Base-by-base conservation (phyloP, 1,140 invertebrate species). In the Dryas iulia region DNA sequence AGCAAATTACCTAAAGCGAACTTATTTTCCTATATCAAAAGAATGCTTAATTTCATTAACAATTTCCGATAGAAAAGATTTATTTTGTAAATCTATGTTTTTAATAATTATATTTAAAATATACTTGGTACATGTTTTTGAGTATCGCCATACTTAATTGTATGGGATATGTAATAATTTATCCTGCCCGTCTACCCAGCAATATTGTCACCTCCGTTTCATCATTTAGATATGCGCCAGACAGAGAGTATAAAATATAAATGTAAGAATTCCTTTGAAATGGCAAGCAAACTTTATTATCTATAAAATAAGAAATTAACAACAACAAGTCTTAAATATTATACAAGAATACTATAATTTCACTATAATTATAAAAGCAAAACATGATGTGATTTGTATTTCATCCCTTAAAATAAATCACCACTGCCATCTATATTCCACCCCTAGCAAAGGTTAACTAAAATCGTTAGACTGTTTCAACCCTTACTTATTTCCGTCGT, bases 391-490 rank as follows among this genome's bases (percentile, higher is more conserved):
- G 6, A 0, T 14, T 8, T 21, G 18, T 0, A 14, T 62, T 66
- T 69, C 76, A 69, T 62, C 67, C 69, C 72, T 31, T 69, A 72
- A 58, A 61, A 12, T 2, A 30, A 14, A 39, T 54, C 58, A 30
- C 39, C 67, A 59, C n/a, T 71, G 81, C 72, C 81, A 83, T 80
- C 81, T 83, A 64, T 24, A 59, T 33, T 65, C 71, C 62, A 81
- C 78, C 81, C 81, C 62, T 75, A 77, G 62, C 28, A 18, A 7
- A 23, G 6, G 1, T 62, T 52, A 73, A 83, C 74, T 76, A 76
- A 71, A 78, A 76, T 79, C 73, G 70, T 76, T 75, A 72, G 21
- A 67, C 56, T 24, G 62, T 74, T 72, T 24, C 69, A 78, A 59
- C 74, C 71, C 78, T 59, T 60, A 52, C 33, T 59, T 28, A 63